These are phyloP conservation scores for Huso huso DNA, from an alignment of 2,797 vertebrate species.

Conservation along the genomic window DNA sequence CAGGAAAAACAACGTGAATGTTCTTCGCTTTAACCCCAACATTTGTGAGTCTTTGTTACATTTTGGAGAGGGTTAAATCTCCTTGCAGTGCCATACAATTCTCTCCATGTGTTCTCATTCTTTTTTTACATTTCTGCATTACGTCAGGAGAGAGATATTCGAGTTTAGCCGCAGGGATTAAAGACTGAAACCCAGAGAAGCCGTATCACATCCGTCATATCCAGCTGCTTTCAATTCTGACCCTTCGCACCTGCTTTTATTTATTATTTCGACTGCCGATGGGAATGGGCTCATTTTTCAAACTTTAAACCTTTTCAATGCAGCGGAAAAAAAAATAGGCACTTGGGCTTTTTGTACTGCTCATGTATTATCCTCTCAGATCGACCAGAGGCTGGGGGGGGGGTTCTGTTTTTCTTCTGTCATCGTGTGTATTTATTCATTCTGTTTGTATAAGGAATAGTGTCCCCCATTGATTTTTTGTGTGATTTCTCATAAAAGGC, in stretches of 20 bases:
- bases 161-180: slow-evolving; percentile 57
- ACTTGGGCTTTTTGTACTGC: slow-evolving; percentile 23
- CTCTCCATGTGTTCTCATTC: slow-evolving; percentile 52
- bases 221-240: slow-evolving; percentile 56
- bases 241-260: slow-evolving; percentile 70
- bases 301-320: slow-evolving; percentile 43
- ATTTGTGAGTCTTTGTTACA: no score
- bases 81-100: slow-evolving; percentile 31
- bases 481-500: slow-evolving; percentile 25
- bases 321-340: slow-evolving; percentile 22
- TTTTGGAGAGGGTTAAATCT: slow-evolving; percentile 26
- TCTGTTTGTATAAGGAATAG: slow-evolving; percentile 30
- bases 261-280: slow-evolving; percentile 55
- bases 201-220: slow-evolving; percentile 47
- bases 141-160: slow-evolving; percentile 61
- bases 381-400: slow-evolving; percentile 7
- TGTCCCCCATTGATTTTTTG: slow-evolving; percentile 37
- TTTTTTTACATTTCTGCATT: slow-evolving; percentile 41
- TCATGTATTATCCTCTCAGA: slow-evolving; percentile 22
- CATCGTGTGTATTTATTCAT: slow-evolving; percentile 42
- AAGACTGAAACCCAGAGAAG: slow-evolving; percentile 52
- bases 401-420: slow-evolving; percentile 27
- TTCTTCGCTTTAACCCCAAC: no score
- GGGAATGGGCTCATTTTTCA: slow-evolving; percentile 53
- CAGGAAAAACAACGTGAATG: no score